Conservation (phyloP, 2,888 invertebrate species). For the Patella ulyssiponensis region DNA sequence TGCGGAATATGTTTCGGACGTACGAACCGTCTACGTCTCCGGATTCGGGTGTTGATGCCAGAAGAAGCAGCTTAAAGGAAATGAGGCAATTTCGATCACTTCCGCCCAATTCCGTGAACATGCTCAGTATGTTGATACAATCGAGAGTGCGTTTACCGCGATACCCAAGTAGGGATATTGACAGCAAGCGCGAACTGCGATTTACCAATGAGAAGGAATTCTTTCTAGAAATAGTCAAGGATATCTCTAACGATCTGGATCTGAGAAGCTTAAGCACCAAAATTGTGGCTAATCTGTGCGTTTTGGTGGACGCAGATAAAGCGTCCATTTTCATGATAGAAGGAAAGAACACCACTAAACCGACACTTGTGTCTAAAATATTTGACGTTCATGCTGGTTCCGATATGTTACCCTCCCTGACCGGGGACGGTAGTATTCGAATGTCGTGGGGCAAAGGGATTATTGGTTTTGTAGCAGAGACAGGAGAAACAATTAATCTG, state of each 20-base stretch:
- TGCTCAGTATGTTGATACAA: constrained; percentile 75
- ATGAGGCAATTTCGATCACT: constrained; percentile 75
- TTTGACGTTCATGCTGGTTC: constrained; percentile 75
- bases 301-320: constrained; percentile 74
- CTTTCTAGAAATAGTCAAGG: constrained; percentile 75
- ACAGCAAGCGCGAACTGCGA: constrained; percentile 71
- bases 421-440: constrained; percentile 71
- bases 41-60: constrained; percentile 58
- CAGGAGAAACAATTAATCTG: constrained; percentile 74
- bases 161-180: constrained; percentile 74
- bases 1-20: constrained; percentile 73
- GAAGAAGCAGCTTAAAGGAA: constrained; percentile 74
- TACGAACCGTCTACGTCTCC: constrained; percentile 59
- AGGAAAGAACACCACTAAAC: constrained; percentile 69
- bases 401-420: constrained; percentile 71
- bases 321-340: constrained; percentile 75
- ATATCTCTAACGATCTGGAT: constrained; percentile 75
- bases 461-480: constrained; percentile 74
- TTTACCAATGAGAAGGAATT: constrained; percentile 74
- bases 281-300: constrained; percentile 74
- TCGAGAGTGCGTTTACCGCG: constrained; percentile 74
- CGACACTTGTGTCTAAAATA: constrained; percentile 74
- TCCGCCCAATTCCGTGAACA: constrained; percentile 74
- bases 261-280: constrained; percentile 74
- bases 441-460: constrained; percentile 76